Base-by-base conservation (phyloP, 2,113 vertebrate species). In the Ginglymostoma cirratum region DNA sequence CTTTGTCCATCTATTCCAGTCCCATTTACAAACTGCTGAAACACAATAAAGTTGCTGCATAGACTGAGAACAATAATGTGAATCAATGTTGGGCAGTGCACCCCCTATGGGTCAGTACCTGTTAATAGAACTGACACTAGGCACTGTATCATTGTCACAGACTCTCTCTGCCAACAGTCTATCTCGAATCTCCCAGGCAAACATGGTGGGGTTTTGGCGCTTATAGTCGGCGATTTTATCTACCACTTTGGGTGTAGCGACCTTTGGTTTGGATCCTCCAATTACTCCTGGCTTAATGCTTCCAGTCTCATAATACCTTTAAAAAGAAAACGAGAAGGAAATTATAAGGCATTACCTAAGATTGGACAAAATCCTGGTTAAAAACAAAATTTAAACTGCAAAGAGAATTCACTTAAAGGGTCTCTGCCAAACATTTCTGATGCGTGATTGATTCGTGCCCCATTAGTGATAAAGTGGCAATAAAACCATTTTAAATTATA, bases 221-320 rank as follows among this genome's bases (percentile, higher is more conserved):
- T 99, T 99, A 98, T 99, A 99, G 96, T 99, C 99, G 4, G 99
- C 99, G 1, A 99, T 99, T 98, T 99, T 99, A 97, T 99, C 99
- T 19, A 99, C 99, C 96, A 99, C 99, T 99, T 99, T 99, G 98
- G 99, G 99, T 96, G 99, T 99, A 98, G 99, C 99, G 95, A 99
- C 99, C 98, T 99, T 99, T 99, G 99, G 99, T 98, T 99, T 99
- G 97, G 99, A 99, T 98, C 99, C 99, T 97, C 99, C 99, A 96
- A 99, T 99, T 96, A 99, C 99, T 96, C 99, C 99, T 96, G 99
- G 99, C 96, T 99, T 99, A 97, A 99, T 99, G 96, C 99, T 99
- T 96, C 99, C 99, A 0, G 99, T 99, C 97, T 99, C 99, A 21
- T 99, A 99, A 97, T 99, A 99, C 98, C 99, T 99, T 97, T 45